phyloP scores from a whole-genome alignment of 2,113 vertebrate species.

The Sciurus niger region DNA sequence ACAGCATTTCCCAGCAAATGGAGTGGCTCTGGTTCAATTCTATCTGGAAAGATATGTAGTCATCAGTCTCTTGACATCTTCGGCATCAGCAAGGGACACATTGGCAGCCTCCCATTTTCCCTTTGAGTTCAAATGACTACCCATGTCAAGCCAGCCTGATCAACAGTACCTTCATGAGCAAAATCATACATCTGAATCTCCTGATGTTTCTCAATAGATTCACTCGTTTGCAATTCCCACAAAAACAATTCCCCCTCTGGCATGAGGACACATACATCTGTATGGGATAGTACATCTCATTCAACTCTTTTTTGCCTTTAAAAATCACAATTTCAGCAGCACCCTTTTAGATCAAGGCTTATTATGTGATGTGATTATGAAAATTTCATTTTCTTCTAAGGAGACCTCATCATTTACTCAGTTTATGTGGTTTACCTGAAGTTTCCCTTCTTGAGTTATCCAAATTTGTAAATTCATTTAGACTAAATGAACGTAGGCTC shows the following conservation, averaged over 20 bases:
- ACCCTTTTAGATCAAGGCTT: background rate
- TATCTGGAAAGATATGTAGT: background rate
- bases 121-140: background rate
- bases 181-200: background rate
- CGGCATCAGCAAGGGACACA: background rate
- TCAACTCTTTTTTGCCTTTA: background rate
- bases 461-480: conserved; percentile 18
- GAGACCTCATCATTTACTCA: conserved; percentile 1
- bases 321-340: background rate
- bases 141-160: background rate
- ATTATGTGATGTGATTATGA: background rate
- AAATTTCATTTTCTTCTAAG: background rate
- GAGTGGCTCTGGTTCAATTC: background rate
- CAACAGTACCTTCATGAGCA: background rate
- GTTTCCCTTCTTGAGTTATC: background rate
- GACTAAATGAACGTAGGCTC: background rate
- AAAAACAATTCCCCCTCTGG: background rate
- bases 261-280: background rate
- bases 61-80: background rate
- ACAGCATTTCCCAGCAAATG: background rate
- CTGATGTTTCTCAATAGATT: background rate
- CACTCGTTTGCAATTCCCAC: background rate
- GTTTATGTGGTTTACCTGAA: conserved; percentile 18
- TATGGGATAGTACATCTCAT: background rate
- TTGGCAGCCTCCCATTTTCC: background rate